Percentiles rank a stretch among this genome's conserved stretches.
Conservation (phyloP, 2,797 vertebrate genomes). For the Aphelocoma californica region DNA sequence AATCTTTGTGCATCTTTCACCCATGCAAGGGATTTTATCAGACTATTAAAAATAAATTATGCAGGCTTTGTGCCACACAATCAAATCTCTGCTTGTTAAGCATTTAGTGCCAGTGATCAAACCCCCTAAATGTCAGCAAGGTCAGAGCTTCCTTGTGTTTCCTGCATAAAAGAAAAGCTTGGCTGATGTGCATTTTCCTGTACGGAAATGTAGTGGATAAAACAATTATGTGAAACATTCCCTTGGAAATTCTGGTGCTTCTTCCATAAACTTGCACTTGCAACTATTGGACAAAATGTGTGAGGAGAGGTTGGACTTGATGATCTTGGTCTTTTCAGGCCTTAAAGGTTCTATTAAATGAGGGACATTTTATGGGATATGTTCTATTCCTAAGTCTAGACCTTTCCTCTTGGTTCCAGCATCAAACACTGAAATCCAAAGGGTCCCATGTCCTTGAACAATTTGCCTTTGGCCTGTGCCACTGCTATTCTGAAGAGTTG, state of each 20-base stretch:
- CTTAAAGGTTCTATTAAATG: neutral
- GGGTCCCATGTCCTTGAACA: rapidly evolving
- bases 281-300: rapidly evolving
- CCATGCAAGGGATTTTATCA: constrained; percentile 10
- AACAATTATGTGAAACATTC: neutral
- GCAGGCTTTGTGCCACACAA: constrained; percentile 41
- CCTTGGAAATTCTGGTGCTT: neutral
- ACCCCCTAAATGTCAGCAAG: constrained; percentile 23
- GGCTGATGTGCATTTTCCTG: neutral
- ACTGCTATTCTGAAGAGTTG: neutral
- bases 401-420: neutral
- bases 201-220: neutral
- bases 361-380: neutral
- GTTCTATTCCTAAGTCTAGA: neutral
- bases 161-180: neutral
- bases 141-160: constrained; percentile 6
- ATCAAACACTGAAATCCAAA: neutral
- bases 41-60: constrained; percentile 44
- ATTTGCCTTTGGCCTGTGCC: neutral
- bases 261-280: neutral
- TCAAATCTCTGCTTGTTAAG: constrained; percentile 61
- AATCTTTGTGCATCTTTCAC: constrained; percentile 2
- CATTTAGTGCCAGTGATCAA: constrained; percentile 43
- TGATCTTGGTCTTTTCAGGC: neutral
- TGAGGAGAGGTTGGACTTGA: neutral